Evolutionary conservation across 2,888 invertebrate species (phyloP).

Genomic region (Drosophila percnosoma): DNA sequence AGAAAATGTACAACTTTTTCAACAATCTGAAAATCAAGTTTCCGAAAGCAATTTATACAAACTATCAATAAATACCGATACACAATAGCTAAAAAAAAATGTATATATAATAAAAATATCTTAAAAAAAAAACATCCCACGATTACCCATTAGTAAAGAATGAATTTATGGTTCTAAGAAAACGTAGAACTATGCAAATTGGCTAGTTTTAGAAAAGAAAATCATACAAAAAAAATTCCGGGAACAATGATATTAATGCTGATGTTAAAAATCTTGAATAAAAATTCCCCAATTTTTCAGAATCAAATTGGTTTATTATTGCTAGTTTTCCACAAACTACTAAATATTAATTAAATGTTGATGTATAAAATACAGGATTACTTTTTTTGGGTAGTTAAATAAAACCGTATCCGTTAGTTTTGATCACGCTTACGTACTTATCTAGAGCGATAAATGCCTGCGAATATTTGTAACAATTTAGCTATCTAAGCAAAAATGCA

Average conservation of each 20-base stretch:
- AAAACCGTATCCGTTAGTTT: background rate
- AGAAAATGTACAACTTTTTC: background rate
- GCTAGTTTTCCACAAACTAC: too few species aligned
- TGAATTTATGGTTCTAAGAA: background rate
- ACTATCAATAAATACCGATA: background rate
- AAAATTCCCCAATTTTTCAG: background rate
- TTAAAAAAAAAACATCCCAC: background rate
- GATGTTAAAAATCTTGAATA: background rate
- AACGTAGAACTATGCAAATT: background rate
- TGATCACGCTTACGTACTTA: background rate
- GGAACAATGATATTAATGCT: background rate
- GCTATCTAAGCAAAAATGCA: background rate
- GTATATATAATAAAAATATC: background rate
- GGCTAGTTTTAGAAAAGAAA: background rate
- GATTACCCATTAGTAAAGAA: background rate
- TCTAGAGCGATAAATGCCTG: background rate
- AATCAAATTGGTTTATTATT: background rate
- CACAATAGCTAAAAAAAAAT: background rate
- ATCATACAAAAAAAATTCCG: background rate
- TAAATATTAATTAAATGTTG: background rate
- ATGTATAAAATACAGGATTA: background rate
- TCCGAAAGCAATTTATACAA: background rate
- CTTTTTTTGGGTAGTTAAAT: background rate
- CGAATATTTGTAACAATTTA: background rate
- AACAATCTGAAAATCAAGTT: background rate